Conservation (phyloP, 2,888 invertebrate species). For the Meteorus cinctellus region DNA sequence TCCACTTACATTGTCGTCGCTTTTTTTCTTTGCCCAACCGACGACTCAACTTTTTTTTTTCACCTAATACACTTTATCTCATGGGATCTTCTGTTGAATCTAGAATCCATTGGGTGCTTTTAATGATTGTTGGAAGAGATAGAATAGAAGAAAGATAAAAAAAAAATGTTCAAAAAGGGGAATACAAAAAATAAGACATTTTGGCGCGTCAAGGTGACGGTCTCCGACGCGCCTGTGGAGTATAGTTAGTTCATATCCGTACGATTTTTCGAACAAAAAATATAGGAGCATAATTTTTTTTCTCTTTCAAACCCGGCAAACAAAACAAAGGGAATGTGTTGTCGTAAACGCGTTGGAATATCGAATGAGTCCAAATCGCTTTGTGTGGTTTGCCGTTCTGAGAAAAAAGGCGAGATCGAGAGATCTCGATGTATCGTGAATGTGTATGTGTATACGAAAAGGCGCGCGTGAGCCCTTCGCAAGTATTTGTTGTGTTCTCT, state of each 20-base stretch:
- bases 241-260: constrained; percentile 3
- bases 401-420: constrained; percentile 64
- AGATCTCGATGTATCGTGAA: constrained; percentile 50
- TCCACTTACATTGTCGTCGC: constrained; percentile 16
- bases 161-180: constrained; percentile 7
- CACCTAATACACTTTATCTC: constrained; percentile 37
- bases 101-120: constrained; percentile 34
- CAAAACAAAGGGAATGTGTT: constrained; percentile 47
- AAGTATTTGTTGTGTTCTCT: constrained; percentile 19
- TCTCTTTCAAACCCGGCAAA: not conserved
- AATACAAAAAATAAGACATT: constrained; percentile 13
- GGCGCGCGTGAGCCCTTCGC: constrained; percentile 21
- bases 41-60: constrained; percentile 21
- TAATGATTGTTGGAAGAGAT: constrained; percentile 23
- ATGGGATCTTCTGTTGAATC: constrained; percentile 27
- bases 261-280: constrained; percentile 17
- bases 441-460: constrained; percentile 19
- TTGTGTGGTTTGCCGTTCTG: constrained; percentile 59
- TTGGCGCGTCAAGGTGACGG: constrained; percentile 31
- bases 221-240: constrained; percentile 20
- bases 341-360: constrained; percentile 63
- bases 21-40: constrained; percentile 5
- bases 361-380: constrained; percentile 64
- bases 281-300: constrained; percentile 2
- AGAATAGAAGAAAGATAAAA: constrained; percentile 11